A percentile compares a stretch with the other conserved stretches of the same genome.
Evolutionary conservation across 2,797 vertebrate species (phyloP).

Genomic region (Macrochelys suwanniensis): DNA sequence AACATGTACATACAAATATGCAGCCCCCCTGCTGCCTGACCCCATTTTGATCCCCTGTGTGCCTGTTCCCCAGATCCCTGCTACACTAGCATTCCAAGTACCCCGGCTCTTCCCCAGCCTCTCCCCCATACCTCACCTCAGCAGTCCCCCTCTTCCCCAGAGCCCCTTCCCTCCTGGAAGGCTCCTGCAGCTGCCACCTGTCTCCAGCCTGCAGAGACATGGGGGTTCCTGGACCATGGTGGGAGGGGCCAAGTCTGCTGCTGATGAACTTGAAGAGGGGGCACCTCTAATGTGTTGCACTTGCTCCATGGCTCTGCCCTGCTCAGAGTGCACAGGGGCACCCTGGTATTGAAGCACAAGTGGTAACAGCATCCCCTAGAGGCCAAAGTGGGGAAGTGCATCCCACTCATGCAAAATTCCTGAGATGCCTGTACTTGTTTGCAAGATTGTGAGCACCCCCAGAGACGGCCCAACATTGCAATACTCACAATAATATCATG

Average conservation of each 20-base stretch:
- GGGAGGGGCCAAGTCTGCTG: neutral
- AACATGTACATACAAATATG: neutral
- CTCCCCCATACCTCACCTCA: neutral
- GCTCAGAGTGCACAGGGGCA: neutral
- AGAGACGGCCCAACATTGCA: neutral
- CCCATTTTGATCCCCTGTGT: neutral
- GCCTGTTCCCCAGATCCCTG: neutral
- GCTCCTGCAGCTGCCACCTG: neutral
- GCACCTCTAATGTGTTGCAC: neutral
- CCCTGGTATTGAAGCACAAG: neutral
- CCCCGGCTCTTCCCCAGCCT: neutral
- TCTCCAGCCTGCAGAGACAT: neutral
- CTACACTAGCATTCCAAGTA: neutral
- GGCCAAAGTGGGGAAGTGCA: neutral
- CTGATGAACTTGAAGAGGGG: neutral
- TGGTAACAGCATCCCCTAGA: neutral
- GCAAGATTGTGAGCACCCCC: neutral
- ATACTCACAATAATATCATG: neutral
- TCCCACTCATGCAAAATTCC: neutral
- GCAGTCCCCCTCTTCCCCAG: neutral
- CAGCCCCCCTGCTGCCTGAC: neutral
- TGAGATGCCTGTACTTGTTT: neutral
- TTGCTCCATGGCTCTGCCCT: neutral
- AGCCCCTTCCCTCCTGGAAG: neutral
- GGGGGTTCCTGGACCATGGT: neutral